Evolutionary conservation across 2,797 vertebrate genomes (phyloP), one percentile per base, ranked within the genome.

Genomic region (Lacerta viridis): DNA sequence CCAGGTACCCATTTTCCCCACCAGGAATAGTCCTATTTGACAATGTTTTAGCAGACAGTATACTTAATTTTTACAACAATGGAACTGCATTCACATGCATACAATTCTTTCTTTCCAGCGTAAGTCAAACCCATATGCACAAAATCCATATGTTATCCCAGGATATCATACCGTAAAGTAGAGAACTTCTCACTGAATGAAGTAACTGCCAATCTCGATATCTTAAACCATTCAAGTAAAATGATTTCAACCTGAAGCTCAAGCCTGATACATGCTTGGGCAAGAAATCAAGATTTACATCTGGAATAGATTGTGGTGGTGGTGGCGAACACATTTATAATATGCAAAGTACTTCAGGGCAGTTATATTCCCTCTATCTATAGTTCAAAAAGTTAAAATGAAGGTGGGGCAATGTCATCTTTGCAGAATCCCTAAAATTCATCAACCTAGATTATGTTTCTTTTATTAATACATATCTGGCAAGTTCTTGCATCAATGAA

Each of bases 401-500:
- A 72, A 39, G 33, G 2, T 55, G 43, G 18, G 43, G 17, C 55
- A 46, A 33, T 68, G 39, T 33, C 43, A 76, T 61, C 68, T 5
- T 77, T 20, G 59, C 27, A 77, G 4, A 68, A 59, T 61, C 7
- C 71, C 66, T 33, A 33, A n/a, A 11, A 11, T 41, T 29, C 25
- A 15, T 36, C 10, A 23, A 29, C 10, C 75, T 68, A 50, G 33
- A 68, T n/a, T 72, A 55, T 39, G 27, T 41, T 39, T 39, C 33
- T 74, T 17, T 36, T 20, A 71, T 66, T 18, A 84, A 92, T 55
- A 55, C 55, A 66, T 90, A 76, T 89, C 8, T 59, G 88, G 33
- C 76, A 43, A 86, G 6, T 77, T 84, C 77, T 64, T 7, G 86
- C 41, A 76, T 90, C 83, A 92, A 87, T 92, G 64, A 81, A 93